These are phyloP conservation scores for Cephus rjabovi DNA, from an alignment of 2,888 invertebrate genomes.

Conservation along the genomic window DNA sequence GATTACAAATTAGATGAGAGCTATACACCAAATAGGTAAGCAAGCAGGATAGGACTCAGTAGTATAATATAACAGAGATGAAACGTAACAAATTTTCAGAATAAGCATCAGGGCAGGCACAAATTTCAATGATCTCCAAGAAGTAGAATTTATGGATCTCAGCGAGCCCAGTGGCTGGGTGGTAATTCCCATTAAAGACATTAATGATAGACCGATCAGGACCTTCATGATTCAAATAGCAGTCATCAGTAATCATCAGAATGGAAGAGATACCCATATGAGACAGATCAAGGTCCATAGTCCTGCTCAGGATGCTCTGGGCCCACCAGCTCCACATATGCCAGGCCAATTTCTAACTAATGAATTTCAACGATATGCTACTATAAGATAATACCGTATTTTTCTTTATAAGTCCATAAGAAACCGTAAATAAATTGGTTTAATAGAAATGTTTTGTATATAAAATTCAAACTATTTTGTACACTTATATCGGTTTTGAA, in stretches of 20 bases:
- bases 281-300: conserved; percentile 96
- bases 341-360: conserved; percentile 83
- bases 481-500: background rate
- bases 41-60: conserved; percentile 8
- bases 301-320: conserved; percentile 76
- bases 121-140: conserved; percentile 96
- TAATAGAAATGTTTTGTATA: background rate
- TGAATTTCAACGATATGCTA: conserved; percentile 84
- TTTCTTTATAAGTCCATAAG: conserved; percentile 8
- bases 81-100: conserved; percentile 66
- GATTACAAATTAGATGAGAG: conserved; percentile 99
- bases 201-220: conserved; percentile 86
- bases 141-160: conserved; percentile 93
- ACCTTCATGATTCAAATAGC: conserved; percentile 98
- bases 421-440: background rate
- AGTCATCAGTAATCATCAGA: conserved; percentile 97
- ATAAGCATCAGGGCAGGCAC: conserved; percentile 94
- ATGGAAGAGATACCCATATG: conserved; percentile 98
- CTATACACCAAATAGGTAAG: conserved; percentile 90
- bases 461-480: background rate
- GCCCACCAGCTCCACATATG: conserved; percentile 76
- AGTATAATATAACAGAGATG: background rate
- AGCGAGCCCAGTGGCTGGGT: conserved; percentile 98
- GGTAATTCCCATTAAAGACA: conserved; percentile 90
- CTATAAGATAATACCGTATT: conserved; percentile 74